Percentiles rank a stretch among this genome's conserved stretches.
Conservation (phyloP, 2,888 invertebrate species). For the Dendrolimus pini region DNA sequence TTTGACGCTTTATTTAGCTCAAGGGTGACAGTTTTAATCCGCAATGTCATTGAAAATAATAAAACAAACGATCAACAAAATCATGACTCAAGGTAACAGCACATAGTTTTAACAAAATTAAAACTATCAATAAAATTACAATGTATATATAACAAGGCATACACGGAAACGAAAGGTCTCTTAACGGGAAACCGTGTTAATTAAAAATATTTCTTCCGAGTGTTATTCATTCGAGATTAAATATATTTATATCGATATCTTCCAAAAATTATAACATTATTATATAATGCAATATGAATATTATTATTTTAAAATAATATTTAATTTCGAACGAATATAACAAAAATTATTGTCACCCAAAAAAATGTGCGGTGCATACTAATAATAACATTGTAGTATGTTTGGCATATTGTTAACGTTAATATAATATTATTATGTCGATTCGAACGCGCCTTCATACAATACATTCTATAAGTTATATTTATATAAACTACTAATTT, state of each 20-base stretch:
- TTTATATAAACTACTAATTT: constrained; percentile 55
- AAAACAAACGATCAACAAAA: constrained; percentile 73
- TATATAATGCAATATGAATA: neutral
- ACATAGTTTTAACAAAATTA: constrained; percentile 67
- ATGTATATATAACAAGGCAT: constrained; percentile 18
- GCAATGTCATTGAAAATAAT: constrained; percentile 70
- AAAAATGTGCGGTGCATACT: constrained; percentile 40
- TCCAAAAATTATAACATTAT: neutral
- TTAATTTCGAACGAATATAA: constrained; percentile 36
- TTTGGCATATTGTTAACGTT: constrained; percentile 54
- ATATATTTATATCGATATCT: constrained; percentile 7
- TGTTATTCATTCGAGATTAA: constrained; percentile 27
- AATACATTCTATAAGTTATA: constrained; percentile 53
- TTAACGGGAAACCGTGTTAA: neutral
- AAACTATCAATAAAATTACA: constrained; percentile 69
- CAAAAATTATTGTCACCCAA: constrained; percentile 37
- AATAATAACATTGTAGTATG: constrained; percentile 29
- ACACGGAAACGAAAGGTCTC: neutral
- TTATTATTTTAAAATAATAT: constrained; percentile 1
- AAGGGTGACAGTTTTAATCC: constrained; percentile 70
- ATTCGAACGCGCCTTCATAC: constrained; percentile 20
- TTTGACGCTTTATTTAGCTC: constrained; percentile 72
- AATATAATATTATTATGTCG: constrained; percentile 29
- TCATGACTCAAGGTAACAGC: constrained; percentile 74
- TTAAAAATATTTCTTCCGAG: constrained; percentile 4